These are phyloP conservation scores for Pseudochirops corinnae DNA, from an alignment of 2,797 vertebrate genomes.

Conservation along the genomic window DNA sequence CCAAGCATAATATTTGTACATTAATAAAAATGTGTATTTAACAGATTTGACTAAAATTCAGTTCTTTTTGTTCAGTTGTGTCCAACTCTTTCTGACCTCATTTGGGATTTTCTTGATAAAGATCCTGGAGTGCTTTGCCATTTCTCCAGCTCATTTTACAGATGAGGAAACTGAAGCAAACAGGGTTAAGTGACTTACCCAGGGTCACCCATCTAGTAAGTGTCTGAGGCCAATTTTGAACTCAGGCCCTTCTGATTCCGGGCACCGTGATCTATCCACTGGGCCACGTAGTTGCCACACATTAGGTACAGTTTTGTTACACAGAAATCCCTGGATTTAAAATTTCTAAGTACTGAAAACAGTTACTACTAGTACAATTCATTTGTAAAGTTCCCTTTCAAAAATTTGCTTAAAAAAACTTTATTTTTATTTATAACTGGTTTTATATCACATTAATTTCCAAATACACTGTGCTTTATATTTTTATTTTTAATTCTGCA, in stretches of 20 bases:
- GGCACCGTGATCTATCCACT: no score
- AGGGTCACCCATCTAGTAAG: background rate
- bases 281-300: no score
- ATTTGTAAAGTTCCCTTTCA: background rate
- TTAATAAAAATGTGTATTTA: background rate
- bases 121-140: no score
- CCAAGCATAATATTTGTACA: background rate
- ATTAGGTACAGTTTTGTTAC: background rate
- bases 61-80: background rate
- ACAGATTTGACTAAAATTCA: background rate
- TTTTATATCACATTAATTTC: background rate
- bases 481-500: background rate
- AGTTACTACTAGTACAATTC: background rate
- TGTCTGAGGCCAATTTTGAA: no score
- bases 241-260: no score
- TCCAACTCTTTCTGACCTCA: background rate
- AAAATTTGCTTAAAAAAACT: no score
- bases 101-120: background rate
- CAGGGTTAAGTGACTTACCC: background rate
- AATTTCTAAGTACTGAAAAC: background rate
- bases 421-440: no score
- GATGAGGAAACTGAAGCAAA: background rate
- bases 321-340: background rate
- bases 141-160: no score
- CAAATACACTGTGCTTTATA: background rate